These are phyloP conservation scores for Achlya flavicornis DNA, from an alignment of 2,888 invertebrate species.

Conservation along the genomic window DNA sequence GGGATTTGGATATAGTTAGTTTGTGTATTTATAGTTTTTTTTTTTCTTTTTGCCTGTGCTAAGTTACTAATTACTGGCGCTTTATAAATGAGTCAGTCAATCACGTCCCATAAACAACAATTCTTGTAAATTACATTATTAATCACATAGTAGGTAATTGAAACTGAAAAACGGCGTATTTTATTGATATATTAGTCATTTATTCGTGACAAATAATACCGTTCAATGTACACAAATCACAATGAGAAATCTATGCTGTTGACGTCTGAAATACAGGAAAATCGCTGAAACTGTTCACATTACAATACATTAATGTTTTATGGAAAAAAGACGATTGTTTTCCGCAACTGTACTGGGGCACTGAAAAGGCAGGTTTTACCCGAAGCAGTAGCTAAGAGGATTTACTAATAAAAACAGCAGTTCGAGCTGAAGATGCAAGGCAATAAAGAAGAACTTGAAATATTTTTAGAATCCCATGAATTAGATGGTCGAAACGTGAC, in stretches of 20 bases:
- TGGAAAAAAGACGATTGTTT: not conserved
- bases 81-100: slow-evolving; percentile 10
- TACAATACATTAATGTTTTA: not conserved
- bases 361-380: too few relatives aligned
- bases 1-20: too few relatives aligned
- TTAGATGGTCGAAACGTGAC: too few relatives aligned
- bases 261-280: slow-evolving; percentile 43
- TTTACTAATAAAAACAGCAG: too few relatives aligned
- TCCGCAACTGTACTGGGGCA: slow-evolving; percentile 19
- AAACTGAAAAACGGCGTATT: not conserved
- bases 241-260: slow-evolving; percentile 16
- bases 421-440: too few relatives aligned
- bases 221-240: slow-evolving; percentile 16
- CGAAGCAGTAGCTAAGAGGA: too few relatives aligned
- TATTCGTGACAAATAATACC: not conserved
- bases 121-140: slow-evolving; percentile 9
- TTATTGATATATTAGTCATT: slow-evolving; percentile 5
- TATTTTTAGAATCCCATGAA: too few relatives aligned
- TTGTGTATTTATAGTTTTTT: too few relatives aligned
- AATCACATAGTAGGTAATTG: slow-evolving; percentile 6
- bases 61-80: too few relatives aligned
- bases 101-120: slow-evolving; percentile 14
- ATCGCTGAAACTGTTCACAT: slow-evolving; percentile 18
- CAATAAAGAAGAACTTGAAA: too few relatives aligned
- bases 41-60: too few relatives aligned